These are phyloP conservation scores for Gobionotothen gibberifrons DNA, from an alignment of 2,797 vertebrate genomes.

Conservation along the genomic window DNA sequence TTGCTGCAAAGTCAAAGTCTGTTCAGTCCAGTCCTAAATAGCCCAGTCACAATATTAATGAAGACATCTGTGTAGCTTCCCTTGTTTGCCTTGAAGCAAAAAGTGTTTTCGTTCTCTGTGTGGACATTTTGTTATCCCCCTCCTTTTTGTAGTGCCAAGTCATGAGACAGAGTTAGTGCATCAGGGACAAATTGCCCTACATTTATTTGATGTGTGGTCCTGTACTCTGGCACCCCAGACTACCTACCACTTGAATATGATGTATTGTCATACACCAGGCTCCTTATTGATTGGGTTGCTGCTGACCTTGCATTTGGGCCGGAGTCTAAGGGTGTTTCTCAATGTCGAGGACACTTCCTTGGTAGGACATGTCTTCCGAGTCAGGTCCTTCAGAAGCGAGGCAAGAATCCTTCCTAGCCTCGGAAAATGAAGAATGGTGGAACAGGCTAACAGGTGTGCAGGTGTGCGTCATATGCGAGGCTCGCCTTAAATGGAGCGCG, in stretches of 20 bases:
- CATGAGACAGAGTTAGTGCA: constrained; percentile 46
- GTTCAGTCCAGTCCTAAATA: constrained; percentile 6
- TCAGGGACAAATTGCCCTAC: constrained; percentile 45
- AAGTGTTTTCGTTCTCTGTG: constrained; percentile 11
- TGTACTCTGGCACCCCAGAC: constrained; percentile 35
- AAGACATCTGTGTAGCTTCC: constrained; percentile 12
- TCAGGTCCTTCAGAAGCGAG: too few relatives aligned
- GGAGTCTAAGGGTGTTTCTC: constrained; percentile 22
- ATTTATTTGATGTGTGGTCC: constrained; percentile 59
- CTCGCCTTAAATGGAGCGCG: too few relatives aligned
- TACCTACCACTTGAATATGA: constrained; percentile 66
- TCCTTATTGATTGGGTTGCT: constrained; percentile 64
- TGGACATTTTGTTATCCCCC: constrained; percentile 32
- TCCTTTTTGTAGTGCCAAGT: constrained; percentile 26
- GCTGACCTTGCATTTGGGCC: constrained; percentile 59
- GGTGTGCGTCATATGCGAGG: too few relatives aligned
- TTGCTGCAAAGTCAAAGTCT: constrained; percentile 16
- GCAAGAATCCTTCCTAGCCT: too few relatives aligned
- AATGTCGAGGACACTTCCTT: too few relatives aligned
- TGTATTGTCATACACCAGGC: constrained; percentile 59
- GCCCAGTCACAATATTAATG: constrained; percentile 1
- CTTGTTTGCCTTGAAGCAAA: constrained; percentile 13
- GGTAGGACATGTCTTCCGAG: too few relatives aligned
- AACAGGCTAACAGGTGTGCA: too few relatives aligned
- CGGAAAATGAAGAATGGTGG: too few relatives aligned